Conservation (phyloP, 2,113 vertebrate species). For the Nothoprocta pentlandii region DNA sequence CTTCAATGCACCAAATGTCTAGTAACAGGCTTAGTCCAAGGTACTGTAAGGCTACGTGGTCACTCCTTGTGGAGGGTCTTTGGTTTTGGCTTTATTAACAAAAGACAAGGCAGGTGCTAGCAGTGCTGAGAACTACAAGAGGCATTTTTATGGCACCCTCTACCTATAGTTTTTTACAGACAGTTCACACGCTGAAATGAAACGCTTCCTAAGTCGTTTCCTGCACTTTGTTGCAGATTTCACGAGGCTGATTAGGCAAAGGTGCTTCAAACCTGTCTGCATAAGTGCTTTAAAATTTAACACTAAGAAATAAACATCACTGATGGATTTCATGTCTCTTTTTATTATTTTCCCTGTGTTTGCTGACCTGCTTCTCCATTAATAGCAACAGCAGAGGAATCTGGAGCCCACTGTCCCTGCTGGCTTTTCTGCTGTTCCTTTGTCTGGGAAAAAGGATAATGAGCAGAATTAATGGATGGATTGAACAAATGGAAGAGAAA, state of each 20-base stretch:
- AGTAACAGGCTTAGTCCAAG: background rate
- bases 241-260: background rate
- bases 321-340: background rate
- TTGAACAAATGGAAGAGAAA: background rate
- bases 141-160: background rate
- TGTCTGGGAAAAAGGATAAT: background rate
- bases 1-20: background rate
- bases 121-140: background rate
- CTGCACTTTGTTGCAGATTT: background rate
- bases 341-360: background rate
- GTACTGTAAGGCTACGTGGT: background rate
- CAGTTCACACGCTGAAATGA: background rate
- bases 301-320: background rate
- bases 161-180: background rate
- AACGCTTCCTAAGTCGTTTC: background rate
- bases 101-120: background rate
- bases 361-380: background rate
- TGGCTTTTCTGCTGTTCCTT: background rate
- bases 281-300: background rate
- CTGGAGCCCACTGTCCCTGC: background rate
- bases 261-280: background rate
- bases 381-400: background rate
- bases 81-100: background rate
- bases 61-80: background rate
- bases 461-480: background rate